Percentiles rank a stretch among this genome's conserved stretches.
Evolutionary conservation across 2,888 invertebrate species (phyloP).

Genomic region (Chelonus formosanus): DNA sequence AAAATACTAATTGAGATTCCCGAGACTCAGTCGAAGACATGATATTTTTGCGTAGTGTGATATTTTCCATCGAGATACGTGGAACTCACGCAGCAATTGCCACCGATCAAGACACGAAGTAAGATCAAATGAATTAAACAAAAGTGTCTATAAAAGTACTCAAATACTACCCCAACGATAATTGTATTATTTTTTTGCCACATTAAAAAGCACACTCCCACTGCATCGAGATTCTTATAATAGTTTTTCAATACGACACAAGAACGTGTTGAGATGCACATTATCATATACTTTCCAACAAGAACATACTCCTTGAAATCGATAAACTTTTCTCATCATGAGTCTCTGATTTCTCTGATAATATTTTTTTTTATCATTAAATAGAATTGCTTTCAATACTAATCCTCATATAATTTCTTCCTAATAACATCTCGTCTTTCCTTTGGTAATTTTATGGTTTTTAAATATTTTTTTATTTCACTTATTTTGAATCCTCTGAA

Average conservation of each 20-base stretch:
- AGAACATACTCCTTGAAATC: too few species aligned
- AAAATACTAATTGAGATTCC: not conserved
- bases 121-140: constrained; percentile 35
- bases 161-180: not conserved
- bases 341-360: too few species aligned
- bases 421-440: too few species aligned
- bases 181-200: too few species aligned
- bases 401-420: too few species aligned
- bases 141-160: constrained; percentile 29
- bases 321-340: too few species aligned
- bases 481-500: too few species aligned
- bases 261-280: constrained; percentile 37
- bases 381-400: too few species aligned
- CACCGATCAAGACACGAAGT: constrained; percentile 27
- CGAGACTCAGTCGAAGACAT: not conserved
- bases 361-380: too few species aligned
- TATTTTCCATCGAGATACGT: constrained; percentile 27
- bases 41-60: constrained; percentile 6
- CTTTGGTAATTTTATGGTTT: too few species aligned
- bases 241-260: constrained; percentile 18
- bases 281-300: constrained; percentile 17
- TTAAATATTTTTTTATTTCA: too few species aligned
- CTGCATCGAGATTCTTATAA: constrained; percentile 12
- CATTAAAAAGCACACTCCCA: not conserved
- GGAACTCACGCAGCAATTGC: constrained; percentile 26